Percentiles rank a stretch among this genome's conserved stretches.
Evolutionary conservation across 2,797 vertebrate species (phyloP).

Genomic region (Phrynocephalus vlangalii): DNA sequence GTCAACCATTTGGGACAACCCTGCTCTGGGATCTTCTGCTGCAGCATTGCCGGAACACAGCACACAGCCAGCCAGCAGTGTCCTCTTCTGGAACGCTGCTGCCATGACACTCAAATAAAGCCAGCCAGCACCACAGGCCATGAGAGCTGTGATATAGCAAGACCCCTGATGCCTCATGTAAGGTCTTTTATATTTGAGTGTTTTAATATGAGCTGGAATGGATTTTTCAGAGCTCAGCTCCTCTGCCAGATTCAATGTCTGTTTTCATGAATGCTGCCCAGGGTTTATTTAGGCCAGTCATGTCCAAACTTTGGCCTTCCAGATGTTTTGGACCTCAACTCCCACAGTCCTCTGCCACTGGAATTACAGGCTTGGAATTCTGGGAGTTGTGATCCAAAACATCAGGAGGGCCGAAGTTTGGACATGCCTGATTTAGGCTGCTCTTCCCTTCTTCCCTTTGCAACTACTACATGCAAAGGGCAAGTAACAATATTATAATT

Average conservation of each 20-base stretch:
- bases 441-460: neutral
- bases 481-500: too few species aligned
- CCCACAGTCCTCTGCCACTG: too few species aligned
- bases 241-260: neutral
- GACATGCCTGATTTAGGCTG: neutral
- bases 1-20: too few species aligned
- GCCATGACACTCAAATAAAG: neutral
- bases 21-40: neutral
- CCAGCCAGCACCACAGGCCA: too few species aligned
- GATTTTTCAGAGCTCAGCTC: neutral
- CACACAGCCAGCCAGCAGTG: neutral
- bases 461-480: neutral
- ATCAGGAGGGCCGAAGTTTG: too few species aligned
- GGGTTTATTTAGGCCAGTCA: neutral
- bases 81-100: neutral
- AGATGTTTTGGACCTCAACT: too few species aligned
- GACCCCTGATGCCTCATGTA: neutral
- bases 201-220: neutral
- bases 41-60: neutral
- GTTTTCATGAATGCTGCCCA: constrained; percentile 1
- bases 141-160: neutral
- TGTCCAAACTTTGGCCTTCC: too few species aligned
- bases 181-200: neutral
- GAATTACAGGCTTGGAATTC: too few species aligned
- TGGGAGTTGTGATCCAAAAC: too few species aligned